Evolutionary conservation across 2,113 vertebrate genomes (phyloP).

Genomic region (Zosterops lateralis): DNA sequence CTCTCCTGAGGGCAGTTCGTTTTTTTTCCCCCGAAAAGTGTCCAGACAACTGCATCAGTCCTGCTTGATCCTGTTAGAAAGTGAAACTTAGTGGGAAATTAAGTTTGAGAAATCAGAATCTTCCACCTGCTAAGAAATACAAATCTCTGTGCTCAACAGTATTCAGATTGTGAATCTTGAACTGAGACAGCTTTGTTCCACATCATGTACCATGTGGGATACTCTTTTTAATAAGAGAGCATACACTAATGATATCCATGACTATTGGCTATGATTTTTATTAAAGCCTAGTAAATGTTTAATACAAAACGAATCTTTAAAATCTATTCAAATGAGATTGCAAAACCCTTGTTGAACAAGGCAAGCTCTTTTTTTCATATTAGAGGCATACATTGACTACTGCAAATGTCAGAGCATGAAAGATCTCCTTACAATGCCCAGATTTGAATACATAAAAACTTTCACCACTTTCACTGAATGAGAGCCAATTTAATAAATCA

Average conservation of each 20-base stretch:
- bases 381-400: background rate
- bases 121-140: background rate
- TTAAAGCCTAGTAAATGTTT: constrained; percentile 2
- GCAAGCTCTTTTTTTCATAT: background rate
- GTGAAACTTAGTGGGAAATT: background rate
- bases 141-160: background rate
- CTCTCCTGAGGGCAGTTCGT: background rate
- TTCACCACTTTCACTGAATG: background rate
- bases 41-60: background rate
- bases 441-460: background rate
- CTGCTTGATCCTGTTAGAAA: background rate
- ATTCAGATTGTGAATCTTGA: background rate
- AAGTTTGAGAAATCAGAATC: background rate
- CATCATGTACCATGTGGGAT: background rate
- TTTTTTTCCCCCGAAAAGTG: background rate
- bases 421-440: background rate
- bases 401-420: background rate
- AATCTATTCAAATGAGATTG: background rate
- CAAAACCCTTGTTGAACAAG: background rate
- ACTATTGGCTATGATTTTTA: background rate
- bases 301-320: constrained; percentile 17
- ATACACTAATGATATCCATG: background rate
- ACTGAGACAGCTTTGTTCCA: background rate
- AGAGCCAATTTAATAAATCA: constrained; percentile 59
- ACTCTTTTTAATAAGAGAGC: background rate